phyloP scores from a whole-genome alignment of 2,797 vertebrate genomes.

The Alectoris magna region DNA sequence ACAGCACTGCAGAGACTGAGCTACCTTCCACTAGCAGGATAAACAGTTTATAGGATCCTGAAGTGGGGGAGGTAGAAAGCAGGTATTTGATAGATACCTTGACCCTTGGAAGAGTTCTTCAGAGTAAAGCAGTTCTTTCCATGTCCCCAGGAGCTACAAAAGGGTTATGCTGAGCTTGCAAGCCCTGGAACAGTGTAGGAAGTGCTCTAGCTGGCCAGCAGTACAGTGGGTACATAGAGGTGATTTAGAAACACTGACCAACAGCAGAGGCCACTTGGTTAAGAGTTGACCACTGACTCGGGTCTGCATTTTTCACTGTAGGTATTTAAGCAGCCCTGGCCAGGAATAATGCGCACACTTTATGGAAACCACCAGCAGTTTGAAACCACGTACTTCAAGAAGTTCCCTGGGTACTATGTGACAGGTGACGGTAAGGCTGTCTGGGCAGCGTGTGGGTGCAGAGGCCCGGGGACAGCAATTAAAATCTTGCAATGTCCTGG shows the following conservation, averaged over 20 bases:
- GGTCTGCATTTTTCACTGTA: conserved; percentile 22
- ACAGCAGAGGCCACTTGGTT: not conserved
- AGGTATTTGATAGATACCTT: too few relatives aligned
- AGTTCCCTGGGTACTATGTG: conserved; percentile 96
- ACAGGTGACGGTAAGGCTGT: conserved; percentile 91
- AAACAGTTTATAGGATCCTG: not conserved
- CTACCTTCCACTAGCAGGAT: not conserved
- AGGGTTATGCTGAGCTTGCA: not conserved
- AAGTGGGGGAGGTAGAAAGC: not conserved
- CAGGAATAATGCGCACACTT: conserved; percentile 93
- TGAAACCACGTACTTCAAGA: conserved; percentile 93
- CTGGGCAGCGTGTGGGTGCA: not conserved
- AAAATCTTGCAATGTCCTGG: not conserved
- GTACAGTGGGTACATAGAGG: not conserved
- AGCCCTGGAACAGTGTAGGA: not conserved
- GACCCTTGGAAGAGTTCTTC: too few relatives aligned
- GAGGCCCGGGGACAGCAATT: not conserved
- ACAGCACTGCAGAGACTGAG: not conserved
- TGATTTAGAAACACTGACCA: not conserved
- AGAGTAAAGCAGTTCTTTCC: not conserved
- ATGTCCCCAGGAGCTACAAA: not conserved
- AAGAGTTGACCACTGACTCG: not conserved
- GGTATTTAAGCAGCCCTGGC: conserved; percentile 99
- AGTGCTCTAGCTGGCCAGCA: too few relatives aligned
- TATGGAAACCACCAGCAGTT: conserved; percentile 91